Percentiles rank a stretch among this genome's conserved stretches.
phyloP scores from a whole-genome alignment of 2,797 vertebrate species.

The Balearica regulorum region DNA sequence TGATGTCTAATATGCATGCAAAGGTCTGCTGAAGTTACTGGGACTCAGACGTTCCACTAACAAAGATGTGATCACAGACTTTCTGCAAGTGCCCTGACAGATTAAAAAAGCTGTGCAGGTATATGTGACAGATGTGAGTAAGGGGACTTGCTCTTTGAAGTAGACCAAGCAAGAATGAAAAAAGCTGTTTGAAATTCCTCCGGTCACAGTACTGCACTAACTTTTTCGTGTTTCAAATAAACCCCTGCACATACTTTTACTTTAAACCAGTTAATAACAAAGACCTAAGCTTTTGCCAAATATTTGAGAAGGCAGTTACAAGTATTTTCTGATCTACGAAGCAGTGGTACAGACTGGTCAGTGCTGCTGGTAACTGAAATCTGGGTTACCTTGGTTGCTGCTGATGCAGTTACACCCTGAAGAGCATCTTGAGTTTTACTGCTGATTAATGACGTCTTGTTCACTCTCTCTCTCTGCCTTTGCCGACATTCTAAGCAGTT shows the following conservation, averaged over 20 bases:
- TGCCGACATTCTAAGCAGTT: slow-evolving; percentile 95
- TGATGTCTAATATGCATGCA: not conserved
- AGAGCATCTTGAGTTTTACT: slow-evolving; percentile 85
- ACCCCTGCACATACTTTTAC: accelerated
- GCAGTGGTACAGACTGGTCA: not conserved
- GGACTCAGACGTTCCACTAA: not conserved
- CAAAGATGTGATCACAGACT: not conserved
- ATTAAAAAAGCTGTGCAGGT: not conserved
- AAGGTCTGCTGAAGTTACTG: not conserved
- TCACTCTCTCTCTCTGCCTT: slow-evolving; percentile 87
- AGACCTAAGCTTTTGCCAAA: not conserved
- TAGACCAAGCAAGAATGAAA: not conserved
- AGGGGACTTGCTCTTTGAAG: not conserved
- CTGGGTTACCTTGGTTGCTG: slow-evolving; percentile 80
- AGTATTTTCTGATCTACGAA: not conserved
- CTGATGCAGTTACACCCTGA: slow-evolving; percentile 72
- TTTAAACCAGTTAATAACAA: not conserved
- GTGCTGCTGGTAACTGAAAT: not conserved
- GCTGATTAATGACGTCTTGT: slow-evolving; percentile 82
- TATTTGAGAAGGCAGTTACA: not conserved
- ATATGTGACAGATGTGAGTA: not conserved
- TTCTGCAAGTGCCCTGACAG: not conserved
- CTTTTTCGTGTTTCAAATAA: not conserved
- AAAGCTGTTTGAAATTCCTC: not conserved
- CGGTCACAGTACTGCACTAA: not conserved